Evolutionary conservation across 2,888 invertebrate genomes (phyloP), one percentile per base, ranked within the genome.

Genomic region (Psococerastis gibbosa): DNA sequence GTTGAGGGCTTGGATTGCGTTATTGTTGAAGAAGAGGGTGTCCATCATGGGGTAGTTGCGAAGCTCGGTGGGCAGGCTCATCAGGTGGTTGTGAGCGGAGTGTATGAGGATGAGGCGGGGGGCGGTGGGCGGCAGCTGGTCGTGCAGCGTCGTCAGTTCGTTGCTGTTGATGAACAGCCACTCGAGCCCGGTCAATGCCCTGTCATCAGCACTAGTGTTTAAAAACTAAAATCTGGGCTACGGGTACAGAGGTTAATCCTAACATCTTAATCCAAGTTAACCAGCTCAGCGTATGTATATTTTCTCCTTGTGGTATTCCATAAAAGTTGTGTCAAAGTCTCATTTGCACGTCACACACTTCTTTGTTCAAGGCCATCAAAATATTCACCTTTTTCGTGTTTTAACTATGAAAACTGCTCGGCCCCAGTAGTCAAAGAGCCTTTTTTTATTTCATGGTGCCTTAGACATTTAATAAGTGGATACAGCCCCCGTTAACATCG

Each of bases 91-190:
- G 53, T 78, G 69, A 3, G 75, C 75, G 1, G 79, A 80, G 56
- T 82, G 75, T 20, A 87, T 69, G 53, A 81, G 66, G 41, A 67
- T 66, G 20, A 84, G 62, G 55, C 73, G 73, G 57, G 49, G 48
- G 52, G 70, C 71, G 56, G 70, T 70, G 49, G 71, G 65, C 2
- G 85, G 84, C 48, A 87, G 59, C 60, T 87, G 78, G 35, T 75
- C 73, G 41, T 85, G 84, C 52, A 87, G 65, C 22, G 75, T 69
- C 46, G 72, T 72, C 45, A 87, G 64, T 51, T 77, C 70, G 59
- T 87, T 87, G 44, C 73, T 69, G 56, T 83, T 83, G 42, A 85
- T 72, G 52, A 83, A 77, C 41, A 87, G 67, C 73, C 83, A 81
- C 54, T 78, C 75, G 47, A 87, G 62, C 47, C 77, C 70, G 47